phyloP scores from a whole-genome alignment of 2,797 vertebrate genomes.

The Botia almorhae region DNA sequence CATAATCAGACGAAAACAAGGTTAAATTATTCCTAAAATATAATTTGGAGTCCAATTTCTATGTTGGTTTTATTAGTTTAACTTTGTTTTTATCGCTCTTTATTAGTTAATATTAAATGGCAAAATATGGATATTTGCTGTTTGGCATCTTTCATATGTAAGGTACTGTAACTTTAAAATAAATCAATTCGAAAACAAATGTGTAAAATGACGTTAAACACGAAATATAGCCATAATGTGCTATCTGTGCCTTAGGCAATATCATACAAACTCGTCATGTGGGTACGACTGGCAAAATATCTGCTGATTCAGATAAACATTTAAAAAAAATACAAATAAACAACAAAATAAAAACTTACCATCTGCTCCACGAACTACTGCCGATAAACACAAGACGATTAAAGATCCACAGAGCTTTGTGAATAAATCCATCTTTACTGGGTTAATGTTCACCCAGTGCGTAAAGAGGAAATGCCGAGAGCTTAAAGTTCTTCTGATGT shows the following conservation, averaged over 20 bases:
- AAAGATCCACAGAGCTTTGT: slow-evolving; percentile 78
- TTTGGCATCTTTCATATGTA: not conserved
- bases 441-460: slow-evolving; percentile 56
- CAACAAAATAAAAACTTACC: slow-evolving; percentile 72
- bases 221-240: not conserved
- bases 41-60: not conserved
- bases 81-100: not conserved
- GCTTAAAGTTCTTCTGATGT: slow-evolving; percentile 41
- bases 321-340: not conserved
- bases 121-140: not conserved
- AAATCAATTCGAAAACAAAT: not conserved
- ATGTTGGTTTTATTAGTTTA: not conserved
- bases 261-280: not conserved
- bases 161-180: not conserved
- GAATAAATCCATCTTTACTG: slow-evolving; percentile 80
- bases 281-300: not conserved
- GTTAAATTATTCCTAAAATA: not conserved
- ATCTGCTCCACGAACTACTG: slow-evolving; percentile 74
- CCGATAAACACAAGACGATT: slow-evolving; percentile 72
- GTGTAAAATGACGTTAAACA: not conserved
- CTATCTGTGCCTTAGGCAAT: not conserved
- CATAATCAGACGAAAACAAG: not conserved
- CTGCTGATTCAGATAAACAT: not conserved
- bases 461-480: slow-evolving; percentile 19
- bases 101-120: not conserved